These are phyloP conservation scores for Drosophila paulistorum DNA, from an alignment of 1,140 invertebrate species.

Conservation along the genomic window DNA sequence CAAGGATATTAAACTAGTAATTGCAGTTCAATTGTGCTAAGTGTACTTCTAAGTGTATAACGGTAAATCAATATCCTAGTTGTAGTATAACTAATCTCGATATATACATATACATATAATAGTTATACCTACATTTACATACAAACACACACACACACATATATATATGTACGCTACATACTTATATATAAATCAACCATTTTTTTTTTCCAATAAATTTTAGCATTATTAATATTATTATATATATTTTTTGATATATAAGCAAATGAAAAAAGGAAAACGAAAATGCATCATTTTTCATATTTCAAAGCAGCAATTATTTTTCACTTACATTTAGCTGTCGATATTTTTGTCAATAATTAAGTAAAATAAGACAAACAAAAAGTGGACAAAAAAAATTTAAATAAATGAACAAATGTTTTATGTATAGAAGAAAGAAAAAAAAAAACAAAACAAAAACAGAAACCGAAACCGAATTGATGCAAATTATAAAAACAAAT, in stretches of 20 bases:
- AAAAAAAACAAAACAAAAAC: slow-evolving; percentile 1
- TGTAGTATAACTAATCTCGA: slow-evolving; percentile 48
- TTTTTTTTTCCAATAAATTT: too few relatives aligned
- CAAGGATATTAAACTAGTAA: slow-evolving; percentile 10
- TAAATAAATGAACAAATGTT: slow-evolving; percentile 58
- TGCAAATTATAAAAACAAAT: slow-evolving; percentile 32
- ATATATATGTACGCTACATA: slow-evolving; percentile 23
- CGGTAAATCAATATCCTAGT: slow-evolving; percentile 68
- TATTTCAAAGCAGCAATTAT: slow-evolving; percentile 6
- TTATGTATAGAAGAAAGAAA: slow-evolving; percentile 59
- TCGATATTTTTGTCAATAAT: slow-evolving; percentile 68
- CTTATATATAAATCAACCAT: slow-evolving; percentile 10
- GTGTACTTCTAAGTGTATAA: slow-evolving; percentile 78
- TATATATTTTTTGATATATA: slow-evolving; percentile 63
- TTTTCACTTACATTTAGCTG: slow-evolving; percentile 58
- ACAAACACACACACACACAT: slow-evolving; percentile 23
- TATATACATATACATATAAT: slow-evolving; percentile 36
- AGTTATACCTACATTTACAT: slow-evolving; percentile 18
- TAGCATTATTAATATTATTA: slow-evolving; percentile 1
- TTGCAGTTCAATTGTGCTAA: slow-evolving; percentile 71
- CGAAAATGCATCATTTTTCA: slow-evolving; percentile 14
- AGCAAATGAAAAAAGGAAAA: slow-evolving; percentile 1
- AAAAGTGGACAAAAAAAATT: slow-evolving; percentile 5
- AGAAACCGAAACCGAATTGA: slow-evolving; percentile 42
- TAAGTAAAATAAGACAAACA: slow-evolving; percentile 29